Conservation (phyloP, 2,888 invertebrate genomes). For the Schrankia costaestrigalis region DNA sequence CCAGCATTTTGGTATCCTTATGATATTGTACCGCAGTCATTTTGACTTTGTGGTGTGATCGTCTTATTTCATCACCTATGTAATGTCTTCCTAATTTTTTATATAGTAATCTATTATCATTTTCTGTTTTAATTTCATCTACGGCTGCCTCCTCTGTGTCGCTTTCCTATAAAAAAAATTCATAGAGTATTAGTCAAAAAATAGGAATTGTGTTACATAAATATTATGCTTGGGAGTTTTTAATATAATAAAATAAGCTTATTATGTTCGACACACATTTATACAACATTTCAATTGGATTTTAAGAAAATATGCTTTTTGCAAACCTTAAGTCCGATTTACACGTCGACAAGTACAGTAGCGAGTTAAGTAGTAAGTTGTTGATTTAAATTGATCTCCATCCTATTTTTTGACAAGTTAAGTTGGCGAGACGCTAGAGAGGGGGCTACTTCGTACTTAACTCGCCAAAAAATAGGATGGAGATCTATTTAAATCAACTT, state of each 20-base stretch:
- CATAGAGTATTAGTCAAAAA: not conserved
- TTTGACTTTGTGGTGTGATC: conserved; percentile 81
- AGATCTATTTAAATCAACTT: no score
- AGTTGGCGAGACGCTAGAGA: no score
- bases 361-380: no score
- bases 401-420: no score
- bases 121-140: conserved; percentile 51
- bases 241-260: not conserved
- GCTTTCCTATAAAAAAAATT: conserved; percentile 46
- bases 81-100: conserved; percentile 87
- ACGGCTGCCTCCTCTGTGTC: conserved; percentile 57
- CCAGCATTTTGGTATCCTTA: conserved; percentile 87
- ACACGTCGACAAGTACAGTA: no score
- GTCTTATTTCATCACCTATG: conserved; percentile 85
- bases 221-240: not conserved
- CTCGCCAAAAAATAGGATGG: no score
- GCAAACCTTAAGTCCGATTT: no score
- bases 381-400: no score
- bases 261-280: not conserved
- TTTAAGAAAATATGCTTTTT: no score
- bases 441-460: no score
- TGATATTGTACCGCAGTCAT: conserved; percentile 93
- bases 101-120: conserved; percentile 78
- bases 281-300: no score
- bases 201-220: not conserved